phyloP scores from a whole-genome alignment of 2,113 vertebrate species.

The Chaetops frenatus region DNA sequence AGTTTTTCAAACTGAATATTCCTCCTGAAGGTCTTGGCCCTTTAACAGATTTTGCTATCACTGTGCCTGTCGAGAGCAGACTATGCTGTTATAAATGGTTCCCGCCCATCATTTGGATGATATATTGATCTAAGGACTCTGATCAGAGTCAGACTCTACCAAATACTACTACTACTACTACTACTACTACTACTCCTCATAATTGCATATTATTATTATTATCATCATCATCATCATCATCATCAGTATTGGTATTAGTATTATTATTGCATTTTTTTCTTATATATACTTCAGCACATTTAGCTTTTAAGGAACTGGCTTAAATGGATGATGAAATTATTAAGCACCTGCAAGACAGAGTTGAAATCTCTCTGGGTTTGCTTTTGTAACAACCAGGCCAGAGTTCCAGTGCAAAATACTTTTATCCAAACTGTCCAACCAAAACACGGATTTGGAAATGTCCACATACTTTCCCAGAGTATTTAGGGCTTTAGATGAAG shows the following conservation, averaged over 20 bases:
- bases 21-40: not conserved
- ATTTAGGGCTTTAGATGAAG: not conserved
- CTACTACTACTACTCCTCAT: not conserved
- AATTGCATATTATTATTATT: not conserved
- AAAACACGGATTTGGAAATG: not conserved
- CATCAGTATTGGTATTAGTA: no score
- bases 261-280: not conserved
- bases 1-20: not conserved
- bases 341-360: not conserved
- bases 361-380: not conserved
- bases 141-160: not conserved
- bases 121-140: not conserved
- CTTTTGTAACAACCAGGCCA: not conserved
- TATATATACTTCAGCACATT: not conserved
- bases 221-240: not conserved
- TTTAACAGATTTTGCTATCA: not conserved
- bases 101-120: not conserved
- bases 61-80: not conserved
- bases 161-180: not conserved
- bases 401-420: not conserved
- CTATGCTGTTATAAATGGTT: not conserved
- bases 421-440: not conserved
- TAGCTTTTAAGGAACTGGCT: not conserved
- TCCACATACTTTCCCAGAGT: not conserved
- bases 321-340: not conserved